phyloP scores from a whole-genome alignment of 37 sponge, comb jelly and placozoan species.

The Cladorhizidae sp. region DNA sequence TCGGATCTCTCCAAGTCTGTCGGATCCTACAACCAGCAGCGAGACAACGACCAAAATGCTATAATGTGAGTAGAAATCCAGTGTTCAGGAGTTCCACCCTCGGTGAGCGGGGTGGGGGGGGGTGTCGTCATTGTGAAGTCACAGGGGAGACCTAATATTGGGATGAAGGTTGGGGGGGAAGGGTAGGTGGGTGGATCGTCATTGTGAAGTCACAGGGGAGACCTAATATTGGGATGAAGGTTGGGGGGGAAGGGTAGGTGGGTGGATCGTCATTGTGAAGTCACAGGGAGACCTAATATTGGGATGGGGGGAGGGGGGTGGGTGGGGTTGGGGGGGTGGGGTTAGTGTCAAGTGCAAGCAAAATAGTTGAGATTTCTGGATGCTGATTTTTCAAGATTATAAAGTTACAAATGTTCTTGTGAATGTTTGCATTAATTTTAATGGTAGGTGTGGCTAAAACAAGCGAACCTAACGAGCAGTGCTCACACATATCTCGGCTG shows the following conservation, averaged over 20 bases:
- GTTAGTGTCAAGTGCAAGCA: no score
- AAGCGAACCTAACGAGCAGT: no score
- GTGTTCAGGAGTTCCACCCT: no score
- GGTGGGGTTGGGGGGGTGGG: neutral
- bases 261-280: neutral
- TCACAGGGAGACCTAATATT: no score
- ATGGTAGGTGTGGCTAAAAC: no score
- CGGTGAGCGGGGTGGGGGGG: neutral
- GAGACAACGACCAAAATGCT: constrained; percentile 39
- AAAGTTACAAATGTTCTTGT: no score
- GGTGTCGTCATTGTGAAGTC: neutral
- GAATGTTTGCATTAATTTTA: no score
- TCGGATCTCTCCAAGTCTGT: constrained; percentile 67
- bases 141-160: neutral
- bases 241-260: neutral
- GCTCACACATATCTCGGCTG: no score
- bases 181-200: neutral
- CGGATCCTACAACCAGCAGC: constrained; percentile 57
- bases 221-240: neutral
- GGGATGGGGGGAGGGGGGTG: neutral
- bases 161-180: neutral
- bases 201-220: no score
- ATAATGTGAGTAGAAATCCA: constrained; percentile 76
- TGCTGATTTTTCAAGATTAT: no score
- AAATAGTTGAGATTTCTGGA: no score